phyloP scores from a whole-genome alignment of 2,113 vertebrate genomes.

The Nothocercus nigrocapillus region DNA sequence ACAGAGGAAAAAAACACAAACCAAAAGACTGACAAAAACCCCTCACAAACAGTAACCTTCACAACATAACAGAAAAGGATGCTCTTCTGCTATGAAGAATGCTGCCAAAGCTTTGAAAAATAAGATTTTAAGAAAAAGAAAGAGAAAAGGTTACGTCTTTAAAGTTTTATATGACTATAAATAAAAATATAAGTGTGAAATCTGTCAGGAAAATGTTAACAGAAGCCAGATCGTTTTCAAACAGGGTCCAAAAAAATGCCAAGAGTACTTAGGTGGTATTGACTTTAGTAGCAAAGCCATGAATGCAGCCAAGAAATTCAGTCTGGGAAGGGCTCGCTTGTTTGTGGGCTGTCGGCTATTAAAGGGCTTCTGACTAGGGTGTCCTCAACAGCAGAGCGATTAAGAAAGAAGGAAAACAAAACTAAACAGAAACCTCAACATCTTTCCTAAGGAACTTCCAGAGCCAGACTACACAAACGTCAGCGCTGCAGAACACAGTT shows the following conservation, averaged over 20 bases:
- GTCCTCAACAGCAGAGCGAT: background rate
- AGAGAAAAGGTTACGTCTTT: background rate
- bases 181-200: background rate
- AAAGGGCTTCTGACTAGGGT: background rate
- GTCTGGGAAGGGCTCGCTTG: background rate
- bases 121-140: background rate
- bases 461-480: background rate
- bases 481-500: fast-evolving
- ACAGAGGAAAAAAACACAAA: background rate
- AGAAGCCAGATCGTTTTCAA: background rate
- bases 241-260: background rate
- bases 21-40: background rate
- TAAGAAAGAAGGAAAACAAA: background rate
- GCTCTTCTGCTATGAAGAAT: background rate
- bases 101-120: background rate
- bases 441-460: background rate
- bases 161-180: background rate
- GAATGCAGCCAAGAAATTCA: background rate
- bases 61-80: background rate
- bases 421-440: background rate
- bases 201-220: background rate
- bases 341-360: background rate
- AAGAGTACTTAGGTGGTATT: background rate
- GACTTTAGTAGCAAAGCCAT: background rate
- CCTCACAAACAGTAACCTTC: background rate